A percentile compares a stretch with the other conserved stretches of the same genome.
Conservation (phyloP, 2,797 vertebrate genomes). For the Chrysocyon brachyurus region DNA sequence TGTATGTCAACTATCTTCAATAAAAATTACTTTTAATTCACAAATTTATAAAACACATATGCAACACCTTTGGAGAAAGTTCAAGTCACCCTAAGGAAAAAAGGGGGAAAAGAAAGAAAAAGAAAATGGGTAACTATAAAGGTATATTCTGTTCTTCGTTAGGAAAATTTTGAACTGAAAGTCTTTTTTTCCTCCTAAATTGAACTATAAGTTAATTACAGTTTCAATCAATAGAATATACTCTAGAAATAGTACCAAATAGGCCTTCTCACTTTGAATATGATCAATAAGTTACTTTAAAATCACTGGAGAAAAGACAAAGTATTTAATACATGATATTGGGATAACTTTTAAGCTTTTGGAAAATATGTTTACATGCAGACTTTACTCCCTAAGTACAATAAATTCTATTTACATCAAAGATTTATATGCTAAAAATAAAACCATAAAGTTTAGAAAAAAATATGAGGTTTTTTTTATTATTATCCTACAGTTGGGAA, state of each 20-base stretch:
- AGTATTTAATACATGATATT: neutral
- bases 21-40: neutral
- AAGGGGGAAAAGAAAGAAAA: neutral
- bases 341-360: neutral
- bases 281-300: neutral
- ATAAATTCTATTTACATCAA: conserved; percentile 57
- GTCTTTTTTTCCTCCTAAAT: neutral
- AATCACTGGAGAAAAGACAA: neutral
- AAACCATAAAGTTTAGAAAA: conserved; percentile 29
- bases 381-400: conserved; percentile 36
- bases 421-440: conserved; percentile 59
- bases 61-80: neutral
- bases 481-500: conserved; percentile 30
- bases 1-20: neutral
- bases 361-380: neutral
- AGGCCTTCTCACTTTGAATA: neutral
- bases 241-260: conserved; percentile 1
- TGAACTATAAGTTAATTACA: conserved; percentile 21
- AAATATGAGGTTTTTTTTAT: conserved; percentile 23
- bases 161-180: neutral
- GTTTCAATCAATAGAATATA: neutral
- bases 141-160: neutral
- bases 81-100: neutral
- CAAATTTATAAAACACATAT: neutral
- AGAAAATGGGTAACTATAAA: neutral